Base-by-base conservation (phyloP, 2,113 vertebrate genomes). In the Mus pahari region DNA sequence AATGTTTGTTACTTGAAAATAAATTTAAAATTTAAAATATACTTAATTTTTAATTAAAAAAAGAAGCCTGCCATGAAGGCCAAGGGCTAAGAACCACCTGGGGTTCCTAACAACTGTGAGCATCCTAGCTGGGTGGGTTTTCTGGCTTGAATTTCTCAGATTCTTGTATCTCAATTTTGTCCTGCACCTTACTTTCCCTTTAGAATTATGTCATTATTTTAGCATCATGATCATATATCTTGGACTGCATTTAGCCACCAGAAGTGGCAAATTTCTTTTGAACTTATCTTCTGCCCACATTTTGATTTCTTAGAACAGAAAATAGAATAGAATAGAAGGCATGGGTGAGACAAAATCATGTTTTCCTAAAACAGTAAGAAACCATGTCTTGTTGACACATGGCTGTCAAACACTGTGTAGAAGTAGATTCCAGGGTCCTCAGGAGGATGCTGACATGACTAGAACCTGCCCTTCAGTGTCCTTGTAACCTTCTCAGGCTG, bases 271-370 rank as follows among this genome's bases (percentile, higher is more conserved):
- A 1, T 42, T 50, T 53, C 68, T 78, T 90, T 45, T 5, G 58
- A 74, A 39, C 91, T 60, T 53, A 36, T 60, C 62, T 79, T 82
- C 71, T 91, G 79, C 36, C 36, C 11, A 24, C 17, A 62, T 84
- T 92, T 77, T 53, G 13, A 86, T 75, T 91, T 96, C 86, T 94
- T 94, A 73, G 28, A 90, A 87, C 14, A 94, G 81, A 92, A 94
- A 92, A 62, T 3, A 71, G 53, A 68, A 79, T 50, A 48, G 48
- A 48, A 48, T 48, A 48, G 75, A 58, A 77, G 62, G 83, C 16
- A n/a, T 33, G 36, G 33, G 45, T 20, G 62, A 97, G 42, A 74
- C 53, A 87, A 24, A 93, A 75, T 36, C 19, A 82, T 39, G 26
- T 77, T 83, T 82, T 89, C 58, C 81, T 74, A 50, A 86, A 92